phyloP scores from a whole-genome alignment of 2,888 invertebrate genomes.

The Himalopsyche japonica region DNA sequence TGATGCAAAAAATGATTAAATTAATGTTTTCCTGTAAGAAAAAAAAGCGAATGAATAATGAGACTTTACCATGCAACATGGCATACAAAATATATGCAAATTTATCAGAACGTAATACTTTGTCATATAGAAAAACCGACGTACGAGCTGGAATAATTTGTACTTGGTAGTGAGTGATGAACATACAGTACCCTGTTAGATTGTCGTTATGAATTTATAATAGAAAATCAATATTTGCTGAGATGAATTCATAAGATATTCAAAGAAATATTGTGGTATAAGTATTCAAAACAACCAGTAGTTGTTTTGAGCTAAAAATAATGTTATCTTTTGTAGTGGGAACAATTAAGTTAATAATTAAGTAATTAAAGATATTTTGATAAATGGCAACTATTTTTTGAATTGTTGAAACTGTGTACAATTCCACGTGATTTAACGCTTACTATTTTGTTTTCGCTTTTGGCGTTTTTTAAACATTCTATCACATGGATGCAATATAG shows the following conservation, averaged over 20 bases:
- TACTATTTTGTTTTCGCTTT: too few relatives aligned
- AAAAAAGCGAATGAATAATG: neutral
- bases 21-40: neutral
- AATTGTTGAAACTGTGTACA: too few relatives aligned
- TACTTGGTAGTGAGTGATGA: neutral
- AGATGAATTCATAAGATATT: neutral
- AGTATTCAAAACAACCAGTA: neutral
- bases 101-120: neutral
- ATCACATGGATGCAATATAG: too few relatives aligned
- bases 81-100: neutral
- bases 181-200: neutral
- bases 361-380: too few relatives aligned
- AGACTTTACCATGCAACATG: neutral
- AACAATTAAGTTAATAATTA: too few relatives aligned
- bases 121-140: neutral
- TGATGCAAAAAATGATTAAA: neutral
- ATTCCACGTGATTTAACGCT: too few relatives aligned
- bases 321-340: neutral
- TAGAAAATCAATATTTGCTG: neutral
- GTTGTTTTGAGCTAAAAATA: neutral
- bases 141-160: neutral
- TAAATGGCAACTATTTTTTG: too few relatives aligned
- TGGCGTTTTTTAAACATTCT: too few relatives aligned
- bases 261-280: neutral
- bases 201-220: neutral